Conservation (phyloP, 2,888 invertebrate genomes). For the Ophioninae sp. region DNA sequence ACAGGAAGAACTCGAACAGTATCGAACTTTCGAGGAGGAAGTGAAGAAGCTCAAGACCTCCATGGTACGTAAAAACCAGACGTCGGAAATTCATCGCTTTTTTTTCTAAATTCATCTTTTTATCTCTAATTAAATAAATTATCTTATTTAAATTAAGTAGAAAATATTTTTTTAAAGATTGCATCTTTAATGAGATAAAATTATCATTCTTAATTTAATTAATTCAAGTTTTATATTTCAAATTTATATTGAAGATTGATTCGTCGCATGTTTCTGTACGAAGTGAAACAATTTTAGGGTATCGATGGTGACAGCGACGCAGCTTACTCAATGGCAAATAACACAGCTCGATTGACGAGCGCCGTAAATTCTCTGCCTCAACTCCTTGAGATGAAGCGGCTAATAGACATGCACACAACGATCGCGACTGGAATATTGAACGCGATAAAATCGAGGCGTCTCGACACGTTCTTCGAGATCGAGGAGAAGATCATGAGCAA, state of each 20-base stretch:
- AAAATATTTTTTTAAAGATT: too few species aligned
- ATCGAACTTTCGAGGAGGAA: constrained; percentile 96
- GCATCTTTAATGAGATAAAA: not conserved
- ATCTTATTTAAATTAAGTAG: too few species aligned
- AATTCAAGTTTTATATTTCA: not conserved
- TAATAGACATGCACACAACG: constrained; percentile 99
- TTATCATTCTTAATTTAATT: too few species aligned
- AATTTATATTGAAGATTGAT: not conserved
- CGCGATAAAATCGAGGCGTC: constrained; percentile 92
- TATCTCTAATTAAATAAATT: not conserved
- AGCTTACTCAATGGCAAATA: constrained; percentile 93
- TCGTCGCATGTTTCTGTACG: not conserved
- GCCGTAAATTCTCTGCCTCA: constrained; percentile 98
- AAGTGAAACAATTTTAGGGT: constrained; percentile 81
- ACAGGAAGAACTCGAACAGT: constrained; percentile 98
- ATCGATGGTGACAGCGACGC: constrained; percentile 94
- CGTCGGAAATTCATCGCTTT: constrained; percentile 20
- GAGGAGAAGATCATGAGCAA: constrained; percentile 99
- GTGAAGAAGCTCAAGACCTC: constrained; percentile 96
- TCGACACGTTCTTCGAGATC: constrained; percentile 98
- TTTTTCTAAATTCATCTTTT: not conserved
- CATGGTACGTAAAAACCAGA: constrained; percentile 84
- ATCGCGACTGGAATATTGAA: constrained; percentile 96
- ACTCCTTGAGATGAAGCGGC: constrained; percentile 96
- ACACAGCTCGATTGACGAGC: constrained; percentile 95